A percentile compares a stretch with the other conserved stretches of the same genome.
Conservation (phyloP, 1,140 invertebrate species). For the Aphis craccivora region DNA sequence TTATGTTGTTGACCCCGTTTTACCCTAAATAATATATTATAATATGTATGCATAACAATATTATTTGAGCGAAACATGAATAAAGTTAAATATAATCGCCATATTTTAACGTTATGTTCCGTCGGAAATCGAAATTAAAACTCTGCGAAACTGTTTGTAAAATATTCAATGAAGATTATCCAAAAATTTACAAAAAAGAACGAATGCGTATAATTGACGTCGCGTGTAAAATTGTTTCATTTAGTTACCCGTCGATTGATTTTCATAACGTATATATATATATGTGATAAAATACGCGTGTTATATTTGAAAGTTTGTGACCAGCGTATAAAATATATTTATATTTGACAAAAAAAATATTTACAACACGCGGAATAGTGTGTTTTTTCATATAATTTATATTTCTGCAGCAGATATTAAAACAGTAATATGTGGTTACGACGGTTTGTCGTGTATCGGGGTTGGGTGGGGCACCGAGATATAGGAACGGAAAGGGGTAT, state of each 20-base stretch:
- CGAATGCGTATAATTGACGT: neutral
- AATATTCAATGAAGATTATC: neutral
- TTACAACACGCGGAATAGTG: neutral
- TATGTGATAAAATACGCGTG: neutral
- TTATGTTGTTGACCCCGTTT: neutral
- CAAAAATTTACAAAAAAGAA: neutral
- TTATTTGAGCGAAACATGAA: neutral
- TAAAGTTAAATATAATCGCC: neutral
- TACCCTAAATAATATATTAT: neutral
- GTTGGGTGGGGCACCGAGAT: neutral
- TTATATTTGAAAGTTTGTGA: neutral
- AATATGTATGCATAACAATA: neutral
- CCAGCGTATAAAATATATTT: neutral
- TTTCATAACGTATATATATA: neutral
- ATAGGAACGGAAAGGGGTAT: neutral
- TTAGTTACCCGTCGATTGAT: neutral
- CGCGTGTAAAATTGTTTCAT: neutral
- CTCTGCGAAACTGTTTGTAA: neutral
- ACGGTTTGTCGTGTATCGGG: neutral
- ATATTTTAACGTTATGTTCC: neutral
- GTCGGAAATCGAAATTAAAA: neutral
- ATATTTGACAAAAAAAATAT: neutral
- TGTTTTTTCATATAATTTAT: neutral
- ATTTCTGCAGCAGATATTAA: slow-evolving; percentile 27
- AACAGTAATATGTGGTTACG: slow-evolving; percentile 39